Conservation (phyloP, 2,113 vertebrate genomes). For the Solenodon paradoxus region DNA sequence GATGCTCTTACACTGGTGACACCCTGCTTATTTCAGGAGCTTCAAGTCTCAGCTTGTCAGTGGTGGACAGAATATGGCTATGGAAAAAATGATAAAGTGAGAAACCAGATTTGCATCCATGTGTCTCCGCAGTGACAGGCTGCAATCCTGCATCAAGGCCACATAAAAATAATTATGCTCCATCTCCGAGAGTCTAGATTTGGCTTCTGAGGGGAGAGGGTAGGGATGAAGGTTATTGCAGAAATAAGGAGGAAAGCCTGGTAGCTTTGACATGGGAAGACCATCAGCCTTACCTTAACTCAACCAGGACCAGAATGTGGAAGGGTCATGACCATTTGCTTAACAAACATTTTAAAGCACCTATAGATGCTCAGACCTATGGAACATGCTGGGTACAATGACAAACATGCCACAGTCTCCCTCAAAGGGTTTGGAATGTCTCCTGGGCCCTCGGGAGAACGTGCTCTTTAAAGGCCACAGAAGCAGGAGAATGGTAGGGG, state of each 20-base stretch:
- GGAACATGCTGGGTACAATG: neutral
- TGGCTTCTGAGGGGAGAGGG: neutral
- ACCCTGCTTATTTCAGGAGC: neutral
- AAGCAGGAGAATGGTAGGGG: neutral
- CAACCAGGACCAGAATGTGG: neutral
- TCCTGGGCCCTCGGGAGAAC: neutral
- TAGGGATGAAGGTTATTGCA: neutral
- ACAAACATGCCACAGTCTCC: neutral
- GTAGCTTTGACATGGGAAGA: neutral
- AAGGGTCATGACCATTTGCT: neutral
- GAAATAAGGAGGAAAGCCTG: neutral
- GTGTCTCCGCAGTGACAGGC: neutral
- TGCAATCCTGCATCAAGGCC: neutral
- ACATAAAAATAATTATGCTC: neutral
- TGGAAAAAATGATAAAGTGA: neutral
- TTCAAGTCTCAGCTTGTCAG: neutral
- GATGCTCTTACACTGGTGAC: neutral
- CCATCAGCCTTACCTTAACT: neutral
- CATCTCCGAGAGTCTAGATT: neutral
- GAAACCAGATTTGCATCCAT: neutral
- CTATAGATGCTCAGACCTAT: neutral
- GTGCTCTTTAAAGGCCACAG: neutral
- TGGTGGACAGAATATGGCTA: neutral
- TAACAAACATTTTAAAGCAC: neutral
- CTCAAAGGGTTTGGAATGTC: neutral